Evolutionary conservation across 2,888 invertebrate genomes (phyloP), one percentile per base, ranked within the genome.

Genomic region (Drosophila recens): DNA sequence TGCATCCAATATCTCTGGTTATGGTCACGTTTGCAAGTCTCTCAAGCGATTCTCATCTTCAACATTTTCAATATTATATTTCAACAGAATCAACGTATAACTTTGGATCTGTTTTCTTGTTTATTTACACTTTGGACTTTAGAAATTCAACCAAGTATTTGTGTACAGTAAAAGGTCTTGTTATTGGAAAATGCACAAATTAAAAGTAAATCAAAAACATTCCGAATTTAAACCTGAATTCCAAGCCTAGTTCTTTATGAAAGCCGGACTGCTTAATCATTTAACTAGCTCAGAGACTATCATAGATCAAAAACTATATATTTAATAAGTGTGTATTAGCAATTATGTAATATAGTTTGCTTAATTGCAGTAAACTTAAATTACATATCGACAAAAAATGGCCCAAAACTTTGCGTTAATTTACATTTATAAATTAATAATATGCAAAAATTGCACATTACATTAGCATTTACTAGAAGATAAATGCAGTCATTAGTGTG

Each of bases 1-100:
- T 52, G 42, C 58, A 75, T 51, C 42, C 40, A 38, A 52, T 45
- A n/a, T 46, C 33, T 43, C 10, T 27, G 10, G 40, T 45, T 13
- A 4, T 54, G 52, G 20, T 36, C 63, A 59, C 52, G 59, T 61
- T 67, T 54, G 54, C 77, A 45, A 38, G 54, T 52, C 36, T 51
- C 27, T 23, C 20, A 17, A 42, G 15, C 30, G 9, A 51, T 42
- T 9, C 56, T 20, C 40, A 11, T 2, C 34, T 27, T 43, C 0
- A 27, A 51, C 33, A 33, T 27, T 48, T 40, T 23, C 5, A 10
- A 53, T 48, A 51, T 72, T 40, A 53, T 49, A 38, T 66, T 73
- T 78, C 56, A 46, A 42, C n/a, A 34, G 33, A 49, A 74, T 10
- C 34, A 43, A 64, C 45, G 8, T 58, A 27, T 40, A 53, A 6